Conservation (phyloP, 2,888 invertebrate genomes). For the Latrodectus elegans region DNA sequence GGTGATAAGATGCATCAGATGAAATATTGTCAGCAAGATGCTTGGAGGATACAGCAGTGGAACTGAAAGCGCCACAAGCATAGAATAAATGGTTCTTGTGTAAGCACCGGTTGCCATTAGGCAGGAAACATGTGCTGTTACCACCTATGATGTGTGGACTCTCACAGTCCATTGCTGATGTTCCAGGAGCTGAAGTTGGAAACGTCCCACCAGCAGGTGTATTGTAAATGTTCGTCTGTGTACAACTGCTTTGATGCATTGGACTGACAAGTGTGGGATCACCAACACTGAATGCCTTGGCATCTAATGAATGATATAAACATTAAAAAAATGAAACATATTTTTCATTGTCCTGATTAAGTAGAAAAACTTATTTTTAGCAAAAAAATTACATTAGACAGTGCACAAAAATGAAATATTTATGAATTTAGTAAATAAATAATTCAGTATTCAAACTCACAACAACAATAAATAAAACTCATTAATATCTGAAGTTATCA, state of each 20-base stretch:
- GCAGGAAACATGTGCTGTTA: slow-evolving; percentile 42
- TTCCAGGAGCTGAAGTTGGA: slow-evolving; percentile 35
- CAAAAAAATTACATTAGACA: too few species aligned
- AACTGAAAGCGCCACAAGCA: slow-evolving; percentile 60
- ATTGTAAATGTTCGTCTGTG: slow-evolving; percentile 70
- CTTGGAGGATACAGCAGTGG: slow-evolving; percentile 50
- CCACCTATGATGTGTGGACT: slow-evolving; percentile 76
- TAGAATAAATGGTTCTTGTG: slow-evolving; percentile 61
- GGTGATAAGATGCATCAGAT: slow-evolving; percentile 34
- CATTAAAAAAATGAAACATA: too few species aligned
- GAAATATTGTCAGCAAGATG: slow-evolving; percentile 30
- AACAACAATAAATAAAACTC: too few species aligned
- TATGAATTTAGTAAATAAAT: too few species aligned
- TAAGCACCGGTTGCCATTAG: slow-evolving; percentile 63
- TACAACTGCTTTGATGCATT: slow-evolving; percentile 73
- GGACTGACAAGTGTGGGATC: slow-evolving; percentile 73
- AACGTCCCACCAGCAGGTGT: slow-evolving; percentile 23
- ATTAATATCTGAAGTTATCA: too few species aligned
- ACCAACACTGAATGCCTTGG: slow-evolving; percentile 66
- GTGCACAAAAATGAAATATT: too few species aligned
- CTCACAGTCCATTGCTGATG: slow-evolving; percentile 85
- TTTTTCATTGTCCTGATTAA: too few species aligned
- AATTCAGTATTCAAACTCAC: too few species aligned
- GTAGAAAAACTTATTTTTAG: too few species aligned
- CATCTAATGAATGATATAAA: slow-evolving; percentile 22